phyloP scores from a whole-genome alignment of 2,797 vertebrate genomes.

The Lerista edwardsae region DNA sequence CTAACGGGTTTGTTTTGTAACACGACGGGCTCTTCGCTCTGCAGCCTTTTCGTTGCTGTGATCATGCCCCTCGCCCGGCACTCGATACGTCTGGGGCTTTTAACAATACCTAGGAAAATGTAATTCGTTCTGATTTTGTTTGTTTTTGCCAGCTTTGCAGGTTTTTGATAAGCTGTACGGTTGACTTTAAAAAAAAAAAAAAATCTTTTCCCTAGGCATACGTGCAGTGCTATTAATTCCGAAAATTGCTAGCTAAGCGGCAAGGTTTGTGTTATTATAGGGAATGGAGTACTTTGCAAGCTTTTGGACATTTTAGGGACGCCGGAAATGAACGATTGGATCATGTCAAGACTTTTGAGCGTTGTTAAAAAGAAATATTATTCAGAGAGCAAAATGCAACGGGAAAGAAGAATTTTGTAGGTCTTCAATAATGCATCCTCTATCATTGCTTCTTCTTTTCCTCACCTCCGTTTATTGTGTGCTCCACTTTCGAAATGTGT shows the following conservation, averaged over 20 bases:
- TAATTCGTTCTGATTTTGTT: neutral
- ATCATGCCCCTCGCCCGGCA: neutral
- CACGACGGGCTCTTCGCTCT: neutral
- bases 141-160: neutral
- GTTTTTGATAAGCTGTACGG: too few species aligned
- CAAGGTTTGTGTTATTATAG: too few species aligned
- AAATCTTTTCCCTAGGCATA: too few species aligned
- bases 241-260: too few species aligned
- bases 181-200: too few species aligned
- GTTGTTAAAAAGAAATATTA: neutral
- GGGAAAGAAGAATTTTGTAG: slow-evolving; percentile 12
- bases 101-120: neutral
- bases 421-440: too few species aligned
- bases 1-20: neutral
- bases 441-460: too few species aligned
- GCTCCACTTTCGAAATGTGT: neutral
- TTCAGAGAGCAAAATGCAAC: neutral
- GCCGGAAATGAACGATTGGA: neutral
- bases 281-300: too few species aligned
- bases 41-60: neutral
- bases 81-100: neutral
- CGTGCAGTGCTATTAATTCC: too few species aligned
- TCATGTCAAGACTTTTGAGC: neutral
- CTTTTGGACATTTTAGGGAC: neutral
- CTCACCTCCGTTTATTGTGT: neutral